Base-by-base conservation (phyloP, 2,888 invertebrate genomes). In the Heliconius aoede region DNA sequence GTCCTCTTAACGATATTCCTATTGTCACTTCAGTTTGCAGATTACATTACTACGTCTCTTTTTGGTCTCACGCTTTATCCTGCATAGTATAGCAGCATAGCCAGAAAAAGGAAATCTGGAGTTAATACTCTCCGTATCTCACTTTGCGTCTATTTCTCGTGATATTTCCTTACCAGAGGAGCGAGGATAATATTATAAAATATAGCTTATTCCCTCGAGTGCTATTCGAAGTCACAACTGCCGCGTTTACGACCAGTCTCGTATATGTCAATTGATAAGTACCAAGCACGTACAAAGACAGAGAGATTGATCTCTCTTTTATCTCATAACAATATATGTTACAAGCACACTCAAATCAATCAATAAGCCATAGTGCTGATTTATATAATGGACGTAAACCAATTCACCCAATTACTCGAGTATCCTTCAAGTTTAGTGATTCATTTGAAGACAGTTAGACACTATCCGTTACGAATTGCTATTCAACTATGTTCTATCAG, bases 391-490 rank as follows among this genome's bases (percentile, higher is more conserved):
- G 71, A 36, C 32, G 58, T 72, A 72, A 72, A 58, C 60, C 71
- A 72, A 72, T 72, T 72, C 60, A 72, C 55, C 32, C 60, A 72
- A 72, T 72, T 72, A 72, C 60, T 72, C 7, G 26, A 26, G 71
- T 36, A 71, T 72, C 71, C 71, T 72, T 72, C 60, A 72, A 58
- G 71, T 72, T 72, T 36, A 60, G 71, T 72, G 60, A 72, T 72
- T 72, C 60, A 60, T 72, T 72, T 58, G 71, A 36, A 36, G 71
- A 36, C n/a, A n/a, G n/a, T n/a, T n/a, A n/a, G n/a, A 58, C 71
- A 72, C 60, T 72, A 72, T 58, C 71, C 24, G 68, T 68, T 68
- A 68, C 58, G 55, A 58, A 71, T 60, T 61, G 13, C 15, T 60
- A 28, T 68, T 69, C 32, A 24, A 36, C 26, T 58, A 55, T n/a